Evolutionary conservation across 2,888 invertebrate species (phyloP).

Genomic region (Calliopum simillimum): DNA sequence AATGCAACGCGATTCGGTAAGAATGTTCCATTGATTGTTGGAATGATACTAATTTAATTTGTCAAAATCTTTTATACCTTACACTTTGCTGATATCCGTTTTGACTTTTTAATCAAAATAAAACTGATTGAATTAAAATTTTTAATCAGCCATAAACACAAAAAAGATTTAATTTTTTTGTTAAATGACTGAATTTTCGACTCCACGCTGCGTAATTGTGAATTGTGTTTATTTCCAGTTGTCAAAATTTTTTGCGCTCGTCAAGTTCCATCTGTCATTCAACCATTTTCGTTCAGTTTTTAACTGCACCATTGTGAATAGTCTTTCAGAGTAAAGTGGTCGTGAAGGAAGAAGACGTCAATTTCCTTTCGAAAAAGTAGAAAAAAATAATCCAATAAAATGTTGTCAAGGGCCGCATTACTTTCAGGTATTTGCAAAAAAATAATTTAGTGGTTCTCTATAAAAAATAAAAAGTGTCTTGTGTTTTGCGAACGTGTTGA

Average conservation of each 20-base stretch:
- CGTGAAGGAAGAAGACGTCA: slow-evolving; percentile 43
- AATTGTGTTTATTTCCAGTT: background rate
- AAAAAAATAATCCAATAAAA: slow-evolving; percentile 69
- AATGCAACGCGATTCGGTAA: no score
- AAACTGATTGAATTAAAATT: no score
- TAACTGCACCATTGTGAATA: slow-evolving; percentile 41
- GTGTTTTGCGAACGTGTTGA: background rate
- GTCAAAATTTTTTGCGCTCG: slow-evolving; percentile 6
- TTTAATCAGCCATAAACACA: no score
- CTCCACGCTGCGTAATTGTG: background rate
- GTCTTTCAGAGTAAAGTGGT: slow-evolving; percentile 34
- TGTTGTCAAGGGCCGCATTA: slow-evolving; percentile 78
- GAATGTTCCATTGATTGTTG: no score
- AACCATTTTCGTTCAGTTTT: slow-evolving; percentile 16
- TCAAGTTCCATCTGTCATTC: background rate
- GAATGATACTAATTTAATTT: background rate
- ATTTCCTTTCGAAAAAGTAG: slow-evolving; percentile 49
- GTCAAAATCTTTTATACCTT: no score
- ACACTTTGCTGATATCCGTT: no score
- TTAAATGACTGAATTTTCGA: no score
- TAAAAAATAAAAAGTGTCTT: background rate
- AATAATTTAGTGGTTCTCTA: background rate
- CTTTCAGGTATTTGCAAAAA: slow-evolving; percentile 71
- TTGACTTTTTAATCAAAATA: no score
- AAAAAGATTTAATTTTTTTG: no score